Conservation (phyloP, 2,797 vertebrate genomes). For the Numenius phaeopus region DNA sequence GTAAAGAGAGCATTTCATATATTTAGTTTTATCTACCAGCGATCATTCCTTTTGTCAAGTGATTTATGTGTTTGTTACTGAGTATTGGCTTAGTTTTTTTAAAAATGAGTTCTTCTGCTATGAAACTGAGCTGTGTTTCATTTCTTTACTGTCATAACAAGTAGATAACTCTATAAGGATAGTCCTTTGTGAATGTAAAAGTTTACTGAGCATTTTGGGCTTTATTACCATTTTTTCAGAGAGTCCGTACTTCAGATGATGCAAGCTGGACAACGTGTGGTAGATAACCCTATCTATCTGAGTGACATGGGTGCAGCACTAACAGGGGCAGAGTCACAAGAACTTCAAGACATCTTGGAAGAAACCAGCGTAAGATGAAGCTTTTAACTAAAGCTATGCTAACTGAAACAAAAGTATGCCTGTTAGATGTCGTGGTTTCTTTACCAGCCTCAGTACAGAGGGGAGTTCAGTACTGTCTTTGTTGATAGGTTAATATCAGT, state of each 20-base stretch:
- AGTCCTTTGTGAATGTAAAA: neutral
- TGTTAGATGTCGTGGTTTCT: neutral
- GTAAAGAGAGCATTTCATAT: neutral
- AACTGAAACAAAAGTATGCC: neutral
- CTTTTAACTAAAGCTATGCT: neutral
- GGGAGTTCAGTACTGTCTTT: neutral
- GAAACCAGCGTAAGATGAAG: constrained; percentile 89
- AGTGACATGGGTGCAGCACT: constrained; percentile 98
- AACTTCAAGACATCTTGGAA: constrained; percentile 95
- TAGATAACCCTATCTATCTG: constrained; percentile 98
- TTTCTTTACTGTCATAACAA: neutral
- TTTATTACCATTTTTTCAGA: constrained; percentile 70
- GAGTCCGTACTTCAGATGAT: constrained; percentile 99
- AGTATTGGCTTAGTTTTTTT: neutral
- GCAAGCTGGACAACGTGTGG: constrained; percentile 97
- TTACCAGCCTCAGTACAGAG: neutral
- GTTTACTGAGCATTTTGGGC: neutral
- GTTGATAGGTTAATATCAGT: neutral
- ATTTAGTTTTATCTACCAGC: neutral
- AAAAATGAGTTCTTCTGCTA: neutral
- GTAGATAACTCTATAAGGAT: neutral
- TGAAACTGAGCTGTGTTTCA: neutral
- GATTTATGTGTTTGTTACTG: neutral
- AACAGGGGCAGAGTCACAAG: constrained; percentile 94
- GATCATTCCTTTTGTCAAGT: neutral